A percentile compares a stretch with the other conserved stretches of the same genome.
These are phyloP conservation scores for Cataglyphis cursor DNA, from an alignment of 2,888 invertebrate species.

Conservation along the genomic window DNA sequence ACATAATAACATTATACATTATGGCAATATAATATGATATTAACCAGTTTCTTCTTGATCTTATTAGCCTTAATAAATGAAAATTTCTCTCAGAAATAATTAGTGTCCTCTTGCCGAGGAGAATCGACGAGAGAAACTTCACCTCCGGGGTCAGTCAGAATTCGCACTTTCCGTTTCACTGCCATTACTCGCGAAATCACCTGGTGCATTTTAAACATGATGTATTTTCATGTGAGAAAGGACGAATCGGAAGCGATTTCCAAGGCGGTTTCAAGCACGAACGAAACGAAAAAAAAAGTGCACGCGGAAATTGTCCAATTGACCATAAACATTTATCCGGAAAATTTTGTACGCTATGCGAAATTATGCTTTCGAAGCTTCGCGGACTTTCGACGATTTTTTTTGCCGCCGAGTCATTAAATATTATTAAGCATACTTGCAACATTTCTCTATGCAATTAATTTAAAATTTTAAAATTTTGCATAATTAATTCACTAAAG, in stretches of 20 bases:
- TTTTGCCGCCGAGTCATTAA: conserved; percentile 24
- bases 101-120: conserved; percentile 23
- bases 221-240: conserved; percentile 11
- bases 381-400: not conserved
- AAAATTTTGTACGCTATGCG: conserved; percentile 39
- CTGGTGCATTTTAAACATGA: not conserved
- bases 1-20: too few relatives aligned
- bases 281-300: not conserved
- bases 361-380: conserved; percentile 8
- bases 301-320: not conserved
- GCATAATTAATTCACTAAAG: not conserved
- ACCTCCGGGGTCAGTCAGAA: conserved; percentile 65
- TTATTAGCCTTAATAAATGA: not conserved
- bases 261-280: not conserved
- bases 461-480: not conserved
- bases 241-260: conserved; percentile 16
- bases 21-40: too few relatives aligned
- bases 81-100: conserved; percentile 60
- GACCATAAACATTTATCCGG: not conserved
- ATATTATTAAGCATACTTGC: conserved; percentile 16
- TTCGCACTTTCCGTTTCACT: conserved; percentile 72
- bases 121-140: conserved; percentile 66
- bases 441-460: conserved; percentile 33
- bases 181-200: conserved; percentile 36
- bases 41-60: not conserved